Percentiles rank a stretch among this genome's conserved stretches.
These are phyloP conservation scores for Pelecanoides urinatrix DNA, from an alignment of 2,113 vertebrate genomes.

Conservation along the genomic window DNA sequence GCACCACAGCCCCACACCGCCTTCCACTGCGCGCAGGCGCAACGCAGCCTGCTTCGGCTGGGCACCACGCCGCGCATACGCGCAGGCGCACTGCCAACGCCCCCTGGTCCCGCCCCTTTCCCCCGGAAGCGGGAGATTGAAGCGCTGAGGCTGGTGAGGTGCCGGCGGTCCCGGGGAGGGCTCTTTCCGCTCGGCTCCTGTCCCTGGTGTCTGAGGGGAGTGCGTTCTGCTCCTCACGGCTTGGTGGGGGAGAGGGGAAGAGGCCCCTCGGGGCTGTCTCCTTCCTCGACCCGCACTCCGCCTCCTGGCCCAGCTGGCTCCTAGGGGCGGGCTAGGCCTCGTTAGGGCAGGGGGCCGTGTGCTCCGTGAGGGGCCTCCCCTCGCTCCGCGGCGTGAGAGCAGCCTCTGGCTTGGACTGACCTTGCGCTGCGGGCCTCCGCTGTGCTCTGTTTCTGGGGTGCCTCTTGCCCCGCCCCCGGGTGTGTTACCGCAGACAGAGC, in stretches of 20 bases:
- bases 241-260: accelerated
- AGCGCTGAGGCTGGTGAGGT: accelerated
- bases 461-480: too few relatives aligned
- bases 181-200: accelerated
- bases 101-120: neutral
- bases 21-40: accelerated
- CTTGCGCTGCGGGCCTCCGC: accelerated
- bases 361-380: accelerated
- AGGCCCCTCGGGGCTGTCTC: accelerated
- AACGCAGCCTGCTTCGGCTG: accelerated
- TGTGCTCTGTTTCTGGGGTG: neutral
- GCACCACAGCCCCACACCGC: accelerated
- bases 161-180: accelerated
- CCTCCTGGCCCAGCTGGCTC: accelerated
- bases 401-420: neutral
- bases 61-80: accelerated
- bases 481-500: accelerated
- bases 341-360: accelerated
- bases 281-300: accelerated
- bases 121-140: neutral
- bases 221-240: accelerated
- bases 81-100: neutral
- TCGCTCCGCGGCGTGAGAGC: neutral
- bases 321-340: neutral
- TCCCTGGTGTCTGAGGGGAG: neutral